Conservation (phyloP, 2,113 vertebrate genomes). For the Halichoeres trimaculatus region DNA sequence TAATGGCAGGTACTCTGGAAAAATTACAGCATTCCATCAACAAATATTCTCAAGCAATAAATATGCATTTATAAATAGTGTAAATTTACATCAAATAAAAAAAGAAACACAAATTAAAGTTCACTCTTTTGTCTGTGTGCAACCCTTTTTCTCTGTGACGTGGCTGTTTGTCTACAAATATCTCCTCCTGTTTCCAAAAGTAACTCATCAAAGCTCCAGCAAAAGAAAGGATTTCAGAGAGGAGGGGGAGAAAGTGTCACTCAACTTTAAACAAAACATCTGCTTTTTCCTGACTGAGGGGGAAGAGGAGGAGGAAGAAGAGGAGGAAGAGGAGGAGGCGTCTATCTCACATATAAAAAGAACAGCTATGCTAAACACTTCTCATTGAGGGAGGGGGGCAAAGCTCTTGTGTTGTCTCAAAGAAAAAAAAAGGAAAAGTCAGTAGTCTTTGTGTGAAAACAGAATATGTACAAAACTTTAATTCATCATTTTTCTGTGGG, state of each 20-base stretch:
- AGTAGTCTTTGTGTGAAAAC: slow-evolving; percentile 96
- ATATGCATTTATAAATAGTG: slow-evolving; percentile 99
- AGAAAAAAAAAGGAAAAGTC: slow-evolving; percentile 87
- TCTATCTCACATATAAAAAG: slow-evolving; percentile 95
- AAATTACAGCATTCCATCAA: slow-evolving; percentile 99
- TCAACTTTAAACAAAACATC: slow-evolving; percentile 92
- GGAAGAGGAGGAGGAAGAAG: slow-evolving; percentile 65
- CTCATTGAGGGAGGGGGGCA: slow-evolving; percentile 80
- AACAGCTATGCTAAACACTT: slow-evolving; percentile 89
- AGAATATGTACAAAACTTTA: slow-evolving; percentile 94
- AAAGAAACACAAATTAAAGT: slow-evolving; percentile 97
- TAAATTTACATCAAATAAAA: slow-evolving; percentile 98
- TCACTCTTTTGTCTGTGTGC: slow-evolving; percentile 99
- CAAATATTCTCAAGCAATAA: slow-evolving; percentile 99
- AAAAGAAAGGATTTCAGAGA: slow-evolving; percentile 65
- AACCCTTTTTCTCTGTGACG: slow-evolving; percentile 99
- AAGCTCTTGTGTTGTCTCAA: slow-evolving; percentile 83
- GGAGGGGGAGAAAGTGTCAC: slow-evolving; percentile 76
- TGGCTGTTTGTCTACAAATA: slow-evolving; percentile 74
- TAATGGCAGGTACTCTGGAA: slow-evolving; percentile 99
- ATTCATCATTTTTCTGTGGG: slow-evolving; percentile 74
- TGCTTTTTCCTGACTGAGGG: slow-evolving; percentile 55
- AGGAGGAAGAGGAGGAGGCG: slow-evolving; percentile 84
- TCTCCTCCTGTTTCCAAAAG: slow-evolving; percentile 84
- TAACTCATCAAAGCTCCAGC: slow-evolving; percentile 86